A percentile compares a stretch with the other conserved stretches of the same genome.
Evolutionary conservation across 2,113 vertebrate genomes (phyloP).

Genomic region (Ibidorhyncha struthersii): DNA sequence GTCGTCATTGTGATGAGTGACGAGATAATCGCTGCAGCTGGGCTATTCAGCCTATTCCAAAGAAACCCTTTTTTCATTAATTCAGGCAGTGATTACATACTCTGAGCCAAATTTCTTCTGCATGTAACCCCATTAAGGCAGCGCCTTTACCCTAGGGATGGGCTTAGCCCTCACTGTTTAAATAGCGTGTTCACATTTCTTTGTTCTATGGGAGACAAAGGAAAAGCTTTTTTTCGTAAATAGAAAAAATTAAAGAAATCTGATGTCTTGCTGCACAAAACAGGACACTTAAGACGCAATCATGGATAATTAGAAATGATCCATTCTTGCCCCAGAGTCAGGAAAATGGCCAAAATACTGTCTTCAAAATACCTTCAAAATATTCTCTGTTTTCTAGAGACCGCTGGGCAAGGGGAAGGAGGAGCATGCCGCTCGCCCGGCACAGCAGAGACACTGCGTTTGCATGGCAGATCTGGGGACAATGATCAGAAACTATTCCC

Average conservation of each 20-base stretch:
- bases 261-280: not conserved
- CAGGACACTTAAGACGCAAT: not conserved
- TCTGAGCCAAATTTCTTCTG: conserved; percentile 19
- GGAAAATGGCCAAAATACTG: not conserved
- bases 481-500: not conserved
- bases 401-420: not conserved
- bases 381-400: not conserved
- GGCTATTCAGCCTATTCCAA: conserved; percentile 24
- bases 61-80: conserved; percentile 9
- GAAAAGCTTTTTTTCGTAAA: not conserved
- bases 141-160: not conserved
- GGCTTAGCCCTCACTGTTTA: not conserved
- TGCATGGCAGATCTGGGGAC: not conserved
- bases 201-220: conserved; percentile 52
- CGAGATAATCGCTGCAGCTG: conserved; percentile 64
- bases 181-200: not conserved
- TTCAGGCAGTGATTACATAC: conserved; percentile 39
- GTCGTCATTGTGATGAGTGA: conserved; percentile 21
- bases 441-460: not conserved
- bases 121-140: not conserved
- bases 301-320: not conserved
- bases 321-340: not conserved
- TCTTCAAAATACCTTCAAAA: not conserved
- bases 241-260: not conserved
- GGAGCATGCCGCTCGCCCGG: not conserved